phyloP scores from a whole-genome alignment of 2,888 invertebrate species.

The Harpalus rufipes region DNA sequence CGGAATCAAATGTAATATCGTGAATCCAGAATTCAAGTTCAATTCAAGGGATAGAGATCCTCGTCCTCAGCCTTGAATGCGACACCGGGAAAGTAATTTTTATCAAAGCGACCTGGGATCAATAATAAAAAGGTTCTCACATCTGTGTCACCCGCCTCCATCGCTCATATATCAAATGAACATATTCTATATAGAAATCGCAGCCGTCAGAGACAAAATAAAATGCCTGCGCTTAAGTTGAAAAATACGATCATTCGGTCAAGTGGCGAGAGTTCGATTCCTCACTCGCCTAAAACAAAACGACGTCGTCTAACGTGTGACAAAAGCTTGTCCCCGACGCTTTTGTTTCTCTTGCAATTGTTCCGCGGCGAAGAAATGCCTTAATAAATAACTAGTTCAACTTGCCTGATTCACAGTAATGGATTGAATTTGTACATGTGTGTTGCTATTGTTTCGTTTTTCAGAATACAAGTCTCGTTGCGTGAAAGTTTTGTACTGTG shows the following conservation, averaged over 20 bases:
- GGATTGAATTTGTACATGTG: constrained; percentile 39
- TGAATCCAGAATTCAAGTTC: constrained; percentile 29
- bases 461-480: constrained; percentile 8
- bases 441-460: constrained; percentile 26
- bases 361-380: constrained; percentile 30
- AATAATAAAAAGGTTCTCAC: constrained; percentile 36
- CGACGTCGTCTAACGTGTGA: constrained; percentile 14
- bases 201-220: constrained; percentile 22
- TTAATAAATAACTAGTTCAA: constrained; percentile 46
- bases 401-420: constrained; percentile 20
- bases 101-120: constrained; percentile 51
- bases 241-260: constrained; percentile 38
- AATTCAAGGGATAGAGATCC: constrained; percentile 22
- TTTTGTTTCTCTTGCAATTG: constrained; percentile 33
- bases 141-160: constrained; percentile 36
- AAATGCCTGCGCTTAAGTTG: constrained; percentile 34
- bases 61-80: neutral
- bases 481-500: constrained; percentile 16
- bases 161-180: constrained; percentile 35
- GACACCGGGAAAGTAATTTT: constrained; percentile 11
- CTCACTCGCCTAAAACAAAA: constrained; percentile 23
- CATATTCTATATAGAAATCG: constrained; percentile 36
- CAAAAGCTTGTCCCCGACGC: constrained; percentile 1
- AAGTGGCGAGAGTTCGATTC: constrained; percentile 33
- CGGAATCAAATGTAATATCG: constrained; percentile 31